Conservation (phyloP, 2,113 vertebrate genomes). For the Dipodomys spectabilis region DNA sequence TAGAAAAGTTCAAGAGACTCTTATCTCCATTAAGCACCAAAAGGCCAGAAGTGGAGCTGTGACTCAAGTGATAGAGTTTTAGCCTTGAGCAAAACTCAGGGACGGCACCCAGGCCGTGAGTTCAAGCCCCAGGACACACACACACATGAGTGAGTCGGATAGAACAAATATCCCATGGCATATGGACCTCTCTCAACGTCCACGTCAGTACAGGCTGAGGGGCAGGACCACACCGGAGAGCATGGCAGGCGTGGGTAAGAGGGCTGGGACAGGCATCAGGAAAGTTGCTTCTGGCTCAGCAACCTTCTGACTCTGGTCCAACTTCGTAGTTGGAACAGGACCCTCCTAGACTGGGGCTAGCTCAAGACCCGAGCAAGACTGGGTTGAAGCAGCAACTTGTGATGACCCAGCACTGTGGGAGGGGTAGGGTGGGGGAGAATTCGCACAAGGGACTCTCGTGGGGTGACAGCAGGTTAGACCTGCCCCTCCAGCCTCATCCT, state of each 20-base stretch:
- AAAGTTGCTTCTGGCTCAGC: not conserved
- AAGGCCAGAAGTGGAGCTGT: no score
- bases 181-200: not conserved
- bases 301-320: no score
- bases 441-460: accelerated
- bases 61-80: no score
- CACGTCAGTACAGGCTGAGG: not conserved
- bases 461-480: not conserved
- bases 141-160: not conserved
- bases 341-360: no score
- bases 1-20: no score
- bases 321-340: not conserved
- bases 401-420: no score
- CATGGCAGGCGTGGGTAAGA: not conserved
- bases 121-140: no score
- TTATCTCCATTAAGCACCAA: no score
- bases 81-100: no score
- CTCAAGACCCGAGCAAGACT: not conserved
- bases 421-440: not conserved
- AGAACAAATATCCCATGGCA: not conserved
- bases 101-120: no score
- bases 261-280: accelerated
- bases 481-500: not conserved
- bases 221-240: not conserved
- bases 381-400: not conserved